Evolutionary conservation across 2,113 vertebrate genomes (phyloP).

Genomic region (Spilogale gracilis): DNA sequence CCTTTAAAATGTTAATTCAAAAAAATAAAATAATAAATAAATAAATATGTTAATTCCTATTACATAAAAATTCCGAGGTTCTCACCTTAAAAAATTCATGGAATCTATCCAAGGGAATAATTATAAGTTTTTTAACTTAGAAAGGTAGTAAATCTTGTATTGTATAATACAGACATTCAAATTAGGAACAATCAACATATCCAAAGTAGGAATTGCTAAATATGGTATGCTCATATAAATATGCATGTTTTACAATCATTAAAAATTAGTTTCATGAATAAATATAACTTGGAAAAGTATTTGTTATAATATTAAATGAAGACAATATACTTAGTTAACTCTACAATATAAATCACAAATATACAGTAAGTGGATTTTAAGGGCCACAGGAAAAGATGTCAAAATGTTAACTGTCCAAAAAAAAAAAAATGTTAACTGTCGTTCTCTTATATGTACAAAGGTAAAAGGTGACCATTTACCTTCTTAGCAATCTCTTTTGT

Average conservation of each 20-base stretch:
- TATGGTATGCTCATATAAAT: background rate
- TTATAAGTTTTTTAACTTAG: background rate
- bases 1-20: background rate
- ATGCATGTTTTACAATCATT: background rate
- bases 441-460: background rate
- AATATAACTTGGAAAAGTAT: conserved; percentile 1
- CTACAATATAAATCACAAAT: background rate
- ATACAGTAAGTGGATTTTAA: background rate
- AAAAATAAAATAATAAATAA: too few species aligned
- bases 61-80: background rate
- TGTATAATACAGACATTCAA: background rate
- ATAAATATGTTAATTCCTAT: background rate
- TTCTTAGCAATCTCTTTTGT: conserved; percentile 1
- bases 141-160: background rate
- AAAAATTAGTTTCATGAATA: background rate
- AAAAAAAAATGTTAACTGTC: background rate
- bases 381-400: background rate
- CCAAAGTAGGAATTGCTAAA: background rate
- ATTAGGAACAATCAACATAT: background rate
- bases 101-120: background rate
- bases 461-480: background rate
- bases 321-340: background rate
- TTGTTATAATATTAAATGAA: background rate
- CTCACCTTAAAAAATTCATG: background rate
- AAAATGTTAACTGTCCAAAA: background rate